phyloP scores from a whole-genome alignment of 1,140 invertebrate genomes.

The Mylabris phalerata region DNA sequence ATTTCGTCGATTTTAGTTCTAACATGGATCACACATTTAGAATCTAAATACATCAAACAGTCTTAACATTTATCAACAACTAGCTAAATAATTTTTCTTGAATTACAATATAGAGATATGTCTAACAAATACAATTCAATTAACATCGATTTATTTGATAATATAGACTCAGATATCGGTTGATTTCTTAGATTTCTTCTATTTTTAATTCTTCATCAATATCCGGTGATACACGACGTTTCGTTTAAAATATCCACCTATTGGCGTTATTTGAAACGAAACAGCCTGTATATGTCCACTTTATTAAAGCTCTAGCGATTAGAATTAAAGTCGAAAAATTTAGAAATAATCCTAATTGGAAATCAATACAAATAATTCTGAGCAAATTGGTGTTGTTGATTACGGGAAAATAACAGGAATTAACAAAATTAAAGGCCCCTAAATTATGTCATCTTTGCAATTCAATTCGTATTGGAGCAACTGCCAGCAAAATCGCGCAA shows the following conservation, averaged over 20 bases:
- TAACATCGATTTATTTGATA: constrained; percentile 2
- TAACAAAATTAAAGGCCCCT: neutral
- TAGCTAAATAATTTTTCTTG: constrained; percentile 7
- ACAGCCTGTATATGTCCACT: neutral
- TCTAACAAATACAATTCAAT: constrained; percentile 16
- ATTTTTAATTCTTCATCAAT: neutral
- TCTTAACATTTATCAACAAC: constrained; percentile 16
- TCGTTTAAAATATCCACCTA: neutral
- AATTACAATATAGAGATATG: constrained; percentile 18
- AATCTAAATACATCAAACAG: constrained; percentile 12
- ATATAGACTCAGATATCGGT: constrained; percentile 6
- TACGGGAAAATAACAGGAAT: constrained; percentile 1
- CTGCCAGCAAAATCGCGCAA: too few relatives aligned
- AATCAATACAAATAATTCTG: neutral
- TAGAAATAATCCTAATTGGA: neutral
- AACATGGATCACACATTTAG: constrained; percentile 19
- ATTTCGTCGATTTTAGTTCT: neutral
- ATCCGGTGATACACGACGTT: too few relatives aligned
- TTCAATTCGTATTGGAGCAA: neutral
- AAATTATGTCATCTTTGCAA: neutral
- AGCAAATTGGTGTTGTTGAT: constrained; percentile 5
- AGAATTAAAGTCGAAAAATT: constrained; percentile 1
- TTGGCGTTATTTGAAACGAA: constrained; percentile 5
- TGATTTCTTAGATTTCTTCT: neutral
- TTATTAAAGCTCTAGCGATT: constrained; percentile 7